phyloP scores from a whole-genome alignment of 2,888 invertebrate species.

The Drosophila neutralis region DNA sequence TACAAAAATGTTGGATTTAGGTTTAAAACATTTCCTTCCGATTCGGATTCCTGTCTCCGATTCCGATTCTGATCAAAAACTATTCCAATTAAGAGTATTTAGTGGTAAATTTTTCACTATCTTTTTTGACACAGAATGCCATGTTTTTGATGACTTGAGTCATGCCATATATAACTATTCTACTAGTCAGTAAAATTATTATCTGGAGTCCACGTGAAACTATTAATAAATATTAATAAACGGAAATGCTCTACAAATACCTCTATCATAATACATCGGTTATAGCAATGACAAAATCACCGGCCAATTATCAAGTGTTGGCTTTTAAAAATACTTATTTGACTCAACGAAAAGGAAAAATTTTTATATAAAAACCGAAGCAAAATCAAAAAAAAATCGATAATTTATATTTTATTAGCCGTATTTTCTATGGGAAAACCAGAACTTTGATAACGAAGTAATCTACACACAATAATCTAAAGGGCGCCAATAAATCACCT shows the following conservation, averaged over 20 bases:
- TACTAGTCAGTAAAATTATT: not conserved
- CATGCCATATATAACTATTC: not conserved
- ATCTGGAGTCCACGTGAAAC: not conserved
- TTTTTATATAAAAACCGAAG: too few relatives aligned
- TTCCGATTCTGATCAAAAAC: not conserved
- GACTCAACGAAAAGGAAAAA: not conserved
- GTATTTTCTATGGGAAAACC: not conserved
- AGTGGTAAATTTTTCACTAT: not conserved
- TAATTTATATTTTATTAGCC: slow-evolving; percentile 2
- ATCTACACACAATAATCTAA: not conserved
- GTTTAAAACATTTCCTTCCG: not conserved
- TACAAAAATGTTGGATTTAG: not conserved
- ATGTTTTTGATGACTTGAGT: not conserved
- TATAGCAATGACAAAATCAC: not conserved
- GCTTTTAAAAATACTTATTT: not conserved
- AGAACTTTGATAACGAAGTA: not conserved
- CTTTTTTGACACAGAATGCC: not conserved
- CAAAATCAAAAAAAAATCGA: not conserved
- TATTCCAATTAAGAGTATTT: not conserved
- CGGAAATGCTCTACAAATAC: not conserved
- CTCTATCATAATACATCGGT: not conserved
- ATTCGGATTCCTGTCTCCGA: not conserved
- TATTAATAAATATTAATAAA: not conserved
- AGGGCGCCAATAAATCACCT: not conserved
- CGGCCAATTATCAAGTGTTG: not conserved